Conservation (phyloP, 2,888 invertebrate genomes). For the Chaetogeoica ovagalla region DNA sequence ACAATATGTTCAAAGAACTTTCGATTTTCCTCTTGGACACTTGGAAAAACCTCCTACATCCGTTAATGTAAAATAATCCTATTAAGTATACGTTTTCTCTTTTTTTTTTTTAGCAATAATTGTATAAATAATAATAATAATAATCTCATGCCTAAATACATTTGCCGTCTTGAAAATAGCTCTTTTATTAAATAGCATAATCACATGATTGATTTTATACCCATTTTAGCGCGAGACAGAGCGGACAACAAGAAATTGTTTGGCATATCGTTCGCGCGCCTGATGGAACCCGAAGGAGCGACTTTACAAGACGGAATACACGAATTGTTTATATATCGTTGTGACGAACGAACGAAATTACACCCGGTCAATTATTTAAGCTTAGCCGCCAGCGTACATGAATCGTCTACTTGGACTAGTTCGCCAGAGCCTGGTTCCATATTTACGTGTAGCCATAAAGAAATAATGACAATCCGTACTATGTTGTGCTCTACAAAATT, state of each 20-base stretch:
- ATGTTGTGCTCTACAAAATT: conserved; percentile 93
- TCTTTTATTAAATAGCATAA: background rate
- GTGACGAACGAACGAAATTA: conserved; percentile 75
- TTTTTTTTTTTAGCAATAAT: no score
- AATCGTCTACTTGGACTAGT: conserved; percentile 60
- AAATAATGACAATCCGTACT: conserved; percentile 79
- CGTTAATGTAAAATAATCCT: no score
- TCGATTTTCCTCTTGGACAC: no score
- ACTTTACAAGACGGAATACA: conserved; percentile 85
- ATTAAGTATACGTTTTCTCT: no score
- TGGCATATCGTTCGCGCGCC: conserved; percentile 85
- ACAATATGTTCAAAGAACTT: no score
- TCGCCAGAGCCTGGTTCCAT: conserved; percentile 60
- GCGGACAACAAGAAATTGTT: conserved; percentile 84
- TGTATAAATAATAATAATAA: no score
- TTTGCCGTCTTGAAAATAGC: no score
- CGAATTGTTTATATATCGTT: conserved; percentile 90
- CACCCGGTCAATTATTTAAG: conserved; percentile 64
- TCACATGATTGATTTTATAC: background rate
- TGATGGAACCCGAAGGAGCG: conserved; percentile 90
- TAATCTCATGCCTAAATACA: no score
- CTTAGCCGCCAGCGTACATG: conserved; percentile 62
- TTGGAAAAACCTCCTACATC: no score
- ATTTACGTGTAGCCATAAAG: conserved; percentile 81
- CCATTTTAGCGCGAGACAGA: conserved; percentile 74